phyloP scores from a whole-genome alignment of 2,113 vertebrate species.

The Apodemus sylvaticus region DNA sequence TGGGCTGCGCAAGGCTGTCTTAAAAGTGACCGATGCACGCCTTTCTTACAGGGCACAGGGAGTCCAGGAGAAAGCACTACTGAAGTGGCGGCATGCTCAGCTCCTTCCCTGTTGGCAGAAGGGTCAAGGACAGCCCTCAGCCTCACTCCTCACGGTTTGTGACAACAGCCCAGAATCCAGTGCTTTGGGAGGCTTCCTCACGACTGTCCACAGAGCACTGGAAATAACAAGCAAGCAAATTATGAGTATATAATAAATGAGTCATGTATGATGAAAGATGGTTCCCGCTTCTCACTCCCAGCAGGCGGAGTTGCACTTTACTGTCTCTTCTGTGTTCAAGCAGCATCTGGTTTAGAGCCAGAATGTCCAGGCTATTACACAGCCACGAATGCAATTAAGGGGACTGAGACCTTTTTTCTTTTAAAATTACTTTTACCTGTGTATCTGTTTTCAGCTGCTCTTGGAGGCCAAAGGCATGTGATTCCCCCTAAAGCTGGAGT shows the following conservation, averaged over 20 bases:
- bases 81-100: neutral
- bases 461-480: neutral
- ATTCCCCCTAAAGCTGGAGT: neutral
- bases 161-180: neutral
- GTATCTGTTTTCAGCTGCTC: neutral
- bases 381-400: neutral
- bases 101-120: neutral
- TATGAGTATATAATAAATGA: conserved; percentile 45
- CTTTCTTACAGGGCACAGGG: conserved; percentile 54
- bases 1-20: neutral
- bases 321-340: neutral
- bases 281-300: neutral
- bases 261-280: neutral
- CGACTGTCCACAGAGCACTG: neutral
- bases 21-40: neutral
- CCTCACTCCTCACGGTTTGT: neutral
- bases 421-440: neutral
- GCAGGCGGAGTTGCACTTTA: neutral
- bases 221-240: neutral
- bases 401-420: neutral
- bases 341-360: neutral
- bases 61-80: neutral
- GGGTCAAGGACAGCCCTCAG: conserved; percentile 9
- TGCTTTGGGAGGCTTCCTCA: neutral
- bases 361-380: neutral